A percentile compares a stretch with the other conserved stretches of the same genome.
Conservation (phyloP, 1,140 invertebrate genomes). For the Ceratoteleas bidentatus region DNA sequence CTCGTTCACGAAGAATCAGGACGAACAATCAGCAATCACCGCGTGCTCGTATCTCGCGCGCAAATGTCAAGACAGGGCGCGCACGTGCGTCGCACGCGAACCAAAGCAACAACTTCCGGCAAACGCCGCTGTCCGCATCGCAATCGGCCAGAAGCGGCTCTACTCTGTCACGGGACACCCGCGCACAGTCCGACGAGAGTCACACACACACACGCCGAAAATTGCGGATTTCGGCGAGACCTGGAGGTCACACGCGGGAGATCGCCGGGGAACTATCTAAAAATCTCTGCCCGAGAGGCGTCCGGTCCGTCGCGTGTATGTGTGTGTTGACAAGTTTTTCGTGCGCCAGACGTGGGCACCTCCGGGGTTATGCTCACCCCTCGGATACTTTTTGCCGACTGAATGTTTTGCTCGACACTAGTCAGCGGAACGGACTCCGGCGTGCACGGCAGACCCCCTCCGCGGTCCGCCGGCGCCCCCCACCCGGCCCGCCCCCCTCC, state of each 20-base stretch:
- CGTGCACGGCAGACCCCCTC: constrained; percentile 41
- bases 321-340: constrained; percentile 62
- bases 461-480: constrained; percentile 27
- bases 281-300: too few relatives aligned
- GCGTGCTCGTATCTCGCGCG: neutral
- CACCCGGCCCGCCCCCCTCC: constrained; percentile 28
- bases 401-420: constrained; percentile 79
- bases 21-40: constrained; percentile 15
- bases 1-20: constrained; percentile 18
- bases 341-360: constrained; percentile 50
- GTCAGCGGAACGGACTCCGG: constrained; percentile 64
- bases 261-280: too few relatives aligned
- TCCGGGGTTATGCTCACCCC: constrained; percentile 79
- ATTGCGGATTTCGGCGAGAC: too few relatives aligned
- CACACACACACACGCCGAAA: too few relatives aligned
- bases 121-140: too few relatives aligned
- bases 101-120: constrained; percentile 15
- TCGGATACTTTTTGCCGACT: constrained; percentile 82
- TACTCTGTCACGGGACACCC: constrained; percentile 49
- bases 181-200: too few relatives aligned
- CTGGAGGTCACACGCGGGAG: too few relatives aligned
- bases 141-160: too few relatives aligned
- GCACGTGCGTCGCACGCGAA: constrained; percentile 43
- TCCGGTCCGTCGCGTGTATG: too few relatives aligned
- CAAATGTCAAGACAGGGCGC: constrained; percentile 44